A percentile compares a stretch with the other conserved stretches of the same genome.
Conservation (phyloP, 2,113 vertebrate species). For the Agapornis roseicollis region DNA sequence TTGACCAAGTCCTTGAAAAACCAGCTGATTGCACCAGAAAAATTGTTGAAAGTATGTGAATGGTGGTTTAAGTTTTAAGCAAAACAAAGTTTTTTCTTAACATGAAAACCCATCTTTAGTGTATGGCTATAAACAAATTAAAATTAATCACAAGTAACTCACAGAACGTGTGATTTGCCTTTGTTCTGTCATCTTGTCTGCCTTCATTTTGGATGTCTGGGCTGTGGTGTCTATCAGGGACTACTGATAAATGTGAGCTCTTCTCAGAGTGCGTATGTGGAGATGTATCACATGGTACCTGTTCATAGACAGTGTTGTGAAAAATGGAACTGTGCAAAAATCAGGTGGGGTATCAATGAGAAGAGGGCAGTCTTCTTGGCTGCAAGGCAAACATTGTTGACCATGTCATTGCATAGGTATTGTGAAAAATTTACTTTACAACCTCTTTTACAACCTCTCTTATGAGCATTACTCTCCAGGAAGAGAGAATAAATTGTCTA, state of each 20-base stretch:
- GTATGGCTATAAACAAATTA: slow-evolving; percentile 73
- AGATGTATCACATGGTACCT: not conserved
- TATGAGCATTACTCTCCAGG: not conserved
- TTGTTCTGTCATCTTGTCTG: slow-evolving; percentile 39
- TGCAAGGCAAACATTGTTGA: not conserved
- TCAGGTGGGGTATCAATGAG: accelerated
- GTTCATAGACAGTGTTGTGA: not conserved
- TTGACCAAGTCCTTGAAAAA: slow-evolving; percentile 39
- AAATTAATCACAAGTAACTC: slow-evolving; percentile 69
- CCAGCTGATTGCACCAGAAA: not conserved
- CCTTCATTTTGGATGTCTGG: slow-evolving; percentile 3
- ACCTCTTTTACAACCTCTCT: not conserved
- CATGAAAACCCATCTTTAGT: slow-evolving; percentile 58
- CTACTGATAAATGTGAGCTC: not conserved
- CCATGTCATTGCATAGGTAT: not conserved
- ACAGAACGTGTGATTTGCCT: slow-evolving; percentile 48
- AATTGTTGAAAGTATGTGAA: slow-evolving; percentile 37
- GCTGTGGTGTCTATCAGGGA: not conserved
- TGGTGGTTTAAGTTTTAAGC: slow-evolving; percentile 21
- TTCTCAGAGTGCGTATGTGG: not conserved
- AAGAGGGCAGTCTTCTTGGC: not conserved
- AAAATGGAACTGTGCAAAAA: not conserved
- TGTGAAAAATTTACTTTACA: not conserved
- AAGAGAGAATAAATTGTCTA: not conserved
- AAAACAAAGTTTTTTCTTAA: slow-evolving; percentile 23